Base-by-base conservation (phyloP, 2,888 invertebrate genomes). In the Andrena praecox region DNA sequence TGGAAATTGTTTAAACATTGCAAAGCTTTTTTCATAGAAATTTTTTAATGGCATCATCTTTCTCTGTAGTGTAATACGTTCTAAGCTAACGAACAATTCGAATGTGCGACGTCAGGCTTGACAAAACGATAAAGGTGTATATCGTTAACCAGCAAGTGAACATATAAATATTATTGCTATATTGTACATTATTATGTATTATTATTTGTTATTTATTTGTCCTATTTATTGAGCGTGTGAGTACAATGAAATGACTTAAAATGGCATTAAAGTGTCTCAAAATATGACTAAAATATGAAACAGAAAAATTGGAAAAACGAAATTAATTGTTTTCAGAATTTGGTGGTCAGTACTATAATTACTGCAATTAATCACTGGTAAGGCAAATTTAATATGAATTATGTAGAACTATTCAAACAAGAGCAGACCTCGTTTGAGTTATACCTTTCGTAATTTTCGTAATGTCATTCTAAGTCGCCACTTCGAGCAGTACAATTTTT, bases 381-480 rank as follows among this genome's bases (percentile, higher is more conserved):
- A 12, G n/a, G 54, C 7, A 33, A 10, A 42, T 24, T 12, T 16
- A n/a, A 27, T 52, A n/a, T 10, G 5, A 20, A 10, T 27, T 52
- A n/a, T 0, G 5, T n/a, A 10, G 7, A n/a, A 68, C 35, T 29
- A 0, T 52, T 52, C n/a, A 52, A 20, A 20, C 8, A 52, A 52
- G n/a, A 52, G 52, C 20, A 20, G 52, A 52, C n/a, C 8, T 5
- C 52, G 42, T 0, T 42, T 4, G 12, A 42, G 42, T 42, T 52
- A 24, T 56, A 27, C 20, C 10, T 56, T 56, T 56, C 24, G 24
- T 42, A 54, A 8, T 8, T 12, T 33, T 24, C 16, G n/a, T 10
- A 56, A 59, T 56, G 35, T n/a, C 69, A 42, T 70, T 66, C 62
- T 24, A 2, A 3, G 35, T 70, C 64, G 24, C 35, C 12, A 6